Evolutionary conservation across 2,113 vertebrate genomes (phyloP).

Genomic region (Buteo buteo): DNA sequence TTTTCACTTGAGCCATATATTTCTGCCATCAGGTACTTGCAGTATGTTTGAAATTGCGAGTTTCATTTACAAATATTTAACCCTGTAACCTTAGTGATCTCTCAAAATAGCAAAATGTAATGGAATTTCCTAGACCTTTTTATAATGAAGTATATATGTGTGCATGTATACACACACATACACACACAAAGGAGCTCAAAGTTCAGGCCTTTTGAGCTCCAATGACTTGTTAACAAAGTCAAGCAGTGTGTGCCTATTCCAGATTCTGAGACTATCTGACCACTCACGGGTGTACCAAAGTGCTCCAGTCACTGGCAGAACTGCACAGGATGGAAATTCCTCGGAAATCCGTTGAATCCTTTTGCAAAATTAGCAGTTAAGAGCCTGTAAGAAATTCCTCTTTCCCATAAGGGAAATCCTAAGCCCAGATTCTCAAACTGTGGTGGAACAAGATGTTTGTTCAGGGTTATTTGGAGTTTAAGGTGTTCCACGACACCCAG

Average conservation of each 20-base stretch:
- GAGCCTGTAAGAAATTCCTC: not conserved
- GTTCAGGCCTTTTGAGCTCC: not conserved
- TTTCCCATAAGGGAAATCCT: not conserved
- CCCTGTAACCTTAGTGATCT: fast-evolving
- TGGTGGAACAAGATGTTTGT: not conserved
- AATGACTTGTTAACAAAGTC: not conserved
- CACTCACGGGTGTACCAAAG: not conserved
- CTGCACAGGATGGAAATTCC: not conserved
- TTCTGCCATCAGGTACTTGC: not conserved
- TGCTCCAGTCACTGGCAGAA: not conserved
- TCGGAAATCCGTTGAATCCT: not conserved
- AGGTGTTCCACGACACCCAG: not conserved
- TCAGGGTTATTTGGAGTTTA: not conserved
- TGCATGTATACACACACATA: not conserved
- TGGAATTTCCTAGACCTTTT: not conserved
- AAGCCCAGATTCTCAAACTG: not conserved
- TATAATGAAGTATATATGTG: not conserved
- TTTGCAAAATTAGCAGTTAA: not conserved
- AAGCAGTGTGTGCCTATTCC: not conserved
- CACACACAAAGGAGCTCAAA: not conserved
- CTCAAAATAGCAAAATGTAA: not conserved
- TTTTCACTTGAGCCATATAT: not conserved
- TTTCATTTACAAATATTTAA: not conserved
- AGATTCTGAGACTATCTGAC: not conserved
- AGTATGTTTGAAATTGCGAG: not conserved